Evolutionary conservation across 2,888 invertebrate genomes (phyloP).

Genomic region (Tenthredo notha): DNA sequence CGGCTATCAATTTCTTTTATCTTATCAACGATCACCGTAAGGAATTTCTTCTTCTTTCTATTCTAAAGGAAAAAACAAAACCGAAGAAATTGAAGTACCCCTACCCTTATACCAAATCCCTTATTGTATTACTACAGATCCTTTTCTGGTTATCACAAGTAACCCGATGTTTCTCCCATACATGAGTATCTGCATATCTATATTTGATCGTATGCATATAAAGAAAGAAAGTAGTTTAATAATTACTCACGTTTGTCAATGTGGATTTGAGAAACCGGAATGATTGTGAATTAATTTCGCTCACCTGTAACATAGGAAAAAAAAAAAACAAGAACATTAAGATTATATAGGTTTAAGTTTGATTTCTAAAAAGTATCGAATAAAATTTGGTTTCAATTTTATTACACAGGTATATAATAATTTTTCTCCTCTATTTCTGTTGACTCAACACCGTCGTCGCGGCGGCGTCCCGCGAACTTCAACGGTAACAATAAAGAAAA

Average conservation of each 20-base stretch:
- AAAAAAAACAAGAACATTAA: neutral
- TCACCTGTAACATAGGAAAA: constrained; percentile 39
- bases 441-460: neutral
- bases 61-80: neutral
- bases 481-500: constrained; percentile 4
- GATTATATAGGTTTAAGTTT: neutral
- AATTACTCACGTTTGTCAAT: neutral
- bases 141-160: neutral
- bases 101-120: constrained; percentile 3
- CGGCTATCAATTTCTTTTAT: constrained; percentile 55
- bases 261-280: neutral
- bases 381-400: neutral
- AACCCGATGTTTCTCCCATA: neutral
- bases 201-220: neutral
- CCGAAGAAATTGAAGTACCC: neutral
- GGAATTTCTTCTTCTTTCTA: constrained; percentile 10
- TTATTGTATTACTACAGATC: neutral
- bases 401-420: neutral
- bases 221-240: neutral
- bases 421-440: neutral
- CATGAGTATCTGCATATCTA: neutral
- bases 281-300: constrained; percentile 7
- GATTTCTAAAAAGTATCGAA: constrained; percentile 1
- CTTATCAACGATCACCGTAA: constrained; percentile 50
- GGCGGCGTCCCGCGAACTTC: neutral